Evolutionary conservation across 1,140 invertebrate genomes (phyloP).

Genomic region (Drosophila bifasciata): DNA sequence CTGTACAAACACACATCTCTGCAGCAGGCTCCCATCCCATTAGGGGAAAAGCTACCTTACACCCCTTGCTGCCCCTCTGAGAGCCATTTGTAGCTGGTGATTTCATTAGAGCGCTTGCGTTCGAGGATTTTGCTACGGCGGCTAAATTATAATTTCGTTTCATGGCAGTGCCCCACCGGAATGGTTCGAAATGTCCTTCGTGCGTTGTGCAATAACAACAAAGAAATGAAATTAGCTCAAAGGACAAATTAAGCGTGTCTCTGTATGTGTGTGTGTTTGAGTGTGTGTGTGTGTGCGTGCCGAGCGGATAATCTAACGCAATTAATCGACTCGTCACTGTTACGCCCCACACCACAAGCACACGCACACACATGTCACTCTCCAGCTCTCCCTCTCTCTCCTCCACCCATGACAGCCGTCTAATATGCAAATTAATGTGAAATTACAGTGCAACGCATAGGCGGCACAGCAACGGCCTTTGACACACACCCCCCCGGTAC

Average conservation of each 20-base stretch:
- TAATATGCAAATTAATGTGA: constrained; percentile 77
- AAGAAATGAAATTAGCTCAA: constrained; percentile 77
- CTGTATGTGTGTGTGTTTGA: too few species aligned
- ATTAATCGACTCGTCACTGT: constrained; percentile 81
- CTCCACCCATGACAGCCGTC: constrained; percentile 61
- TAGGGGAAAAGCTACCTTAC: too few species aligned
- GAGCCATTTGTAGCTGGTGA: constrained; percentile 30
- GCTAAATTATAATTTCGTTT: constrained; percentile 76
- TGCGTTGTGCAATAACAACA: constrained; percentile 76
- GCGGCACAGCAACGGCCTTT: constrained; percentile 11
- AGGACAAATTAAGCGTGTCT: constrained; percentile 66
- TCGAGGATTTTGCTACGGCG: constrained; percentile 60
- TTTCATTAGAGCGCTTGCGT: constrained; percentile 68
- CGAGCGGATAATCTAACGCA: constrained; percentile 72
- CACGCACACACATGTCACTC: constrained; percentile 60
- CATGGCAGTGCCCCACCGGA: constrained; percentile 30
- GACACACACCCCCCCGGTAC: too few species aligned
- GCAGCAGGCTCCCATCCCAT: too few species aligned
- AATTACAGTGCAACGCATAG: constrained; percentile 58
- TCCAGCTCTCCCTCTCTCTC: too few species aligned
- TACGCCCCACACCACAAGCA: constrained; percentile 27
- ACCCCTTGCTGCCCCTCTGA: neutral
- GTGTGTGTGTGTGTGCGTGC: constrained; percentile 44
- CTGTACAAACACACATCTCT: constrained; percentile 34
- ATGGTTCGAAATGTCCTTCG: constrained; percentile 50